These are phyloP conservation scores for Aplysia californica DNA, from an alignment of 1,140 invertebrate species.

Conservation along the genomic window DNA sequence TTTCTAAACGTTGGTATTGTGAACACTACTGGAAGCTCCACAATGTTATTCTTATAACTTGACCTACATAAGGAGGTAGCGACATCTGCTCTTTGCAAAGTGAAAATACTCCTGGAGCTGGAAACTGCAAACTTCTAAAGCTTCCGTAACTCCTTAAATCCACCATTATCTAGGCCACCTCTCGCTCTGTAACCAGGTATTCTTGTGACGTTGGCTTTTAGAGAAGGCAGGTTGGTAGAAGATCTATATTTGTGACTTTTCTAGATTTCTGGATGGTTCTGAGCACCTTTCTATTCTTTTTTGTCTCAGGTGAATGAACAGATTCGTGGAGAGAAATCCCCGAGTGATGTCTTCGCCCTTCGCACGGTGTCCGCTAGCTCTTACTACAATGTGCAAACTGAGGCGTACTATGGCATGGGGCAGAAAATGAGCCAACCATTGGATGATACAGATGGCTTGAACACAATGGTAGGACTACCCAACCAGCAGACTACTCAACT, in stretches of 20 bases:
- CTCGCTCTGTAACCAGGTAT: no score
- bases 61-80: no score
- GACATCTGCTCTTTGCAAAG: no score
- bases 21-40: no score
- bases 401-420: slow-evolving; percentile 13
- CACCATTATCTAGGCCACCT: no score
- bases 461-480: neutral
- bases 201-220: no score
- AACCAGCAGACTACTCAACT: neutral
- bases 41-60: no score
- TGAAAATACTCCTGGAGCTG: no score
- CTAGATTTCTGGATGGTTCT: neutral
- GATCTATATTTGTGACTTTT: neutral
- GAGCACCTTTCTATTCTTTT: neutral
- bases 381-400: neutral
- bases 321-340: neutral
- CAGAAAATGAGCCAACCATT: neutral
- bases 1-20: no score
- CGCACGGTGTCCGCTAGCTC: neutral
- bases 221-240: no score
- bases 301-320: slow-evolving; percentile 20
- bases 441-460: neutral
- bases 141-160: no score
- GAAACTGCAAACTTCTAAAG: no score
- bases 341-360: slow-evolving; percentile 2